Evolutionary conservation across 2,113 vertebrate genomes (phyloP).

Genomic region (Elanoides forficatus): DNA sequence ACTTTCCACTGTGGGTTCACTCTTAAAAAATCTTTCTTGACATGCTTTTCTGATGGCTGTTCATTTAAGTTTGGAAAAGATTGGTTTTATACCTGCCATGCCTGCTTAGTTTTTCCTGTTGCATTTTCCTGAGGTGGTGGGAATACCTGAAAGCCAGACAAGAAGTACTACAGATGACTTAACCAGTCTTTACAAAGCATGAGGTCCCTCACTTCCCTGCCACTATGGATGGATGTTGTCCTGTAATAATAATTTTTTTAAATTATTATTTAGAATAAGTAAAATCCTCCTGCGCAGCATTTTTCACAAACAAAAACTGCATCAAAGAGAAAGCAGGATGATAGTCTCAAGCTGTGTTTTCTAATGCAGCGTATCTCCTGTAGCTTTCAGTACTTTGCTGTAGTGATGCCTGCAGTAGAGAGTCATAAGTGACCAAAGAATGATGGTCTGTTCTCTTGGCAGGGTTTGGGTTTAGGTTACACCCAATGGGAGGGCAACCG

Average conservation of each 20-base stretch:
- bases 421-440: not conserved
- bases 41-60: not conserved
- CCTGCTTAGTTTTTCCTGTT: not conserved
- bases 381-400: not conserved
- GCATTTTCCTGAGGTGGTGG: not conserved
- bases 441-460: not conserved
- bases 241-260: not conserved
- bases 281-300: not conserved
- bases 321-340: not conserved
- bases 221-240: not conserved
- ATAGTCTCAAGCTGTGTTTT: not conserved
- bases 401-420: not conserved
- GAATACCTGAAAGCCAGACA: not conserved
- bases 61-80: not conserved
- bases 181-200: not conserved
- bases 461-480: not conserved
- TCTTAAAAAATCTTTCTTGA: not conserved
- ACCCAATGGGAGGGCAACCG: rapidly evolving
- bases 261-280: not conserved
- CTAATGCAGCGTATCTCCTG: rapidly evolving
- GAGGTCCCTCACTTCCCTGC: not conserved
- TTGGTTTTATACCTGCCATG: not conserved
- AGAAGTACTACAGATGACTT: not conserved
- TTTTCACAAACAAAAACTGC: not conserved
- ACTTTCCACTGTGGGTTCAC: not conserved